Percentiles rank a stretch among this genome's conserved stretches.
phyloP scores from a whole-genome alignment of 2,797 vertebrate genomes.

The Chiloscyllium punctatum region DNA sequence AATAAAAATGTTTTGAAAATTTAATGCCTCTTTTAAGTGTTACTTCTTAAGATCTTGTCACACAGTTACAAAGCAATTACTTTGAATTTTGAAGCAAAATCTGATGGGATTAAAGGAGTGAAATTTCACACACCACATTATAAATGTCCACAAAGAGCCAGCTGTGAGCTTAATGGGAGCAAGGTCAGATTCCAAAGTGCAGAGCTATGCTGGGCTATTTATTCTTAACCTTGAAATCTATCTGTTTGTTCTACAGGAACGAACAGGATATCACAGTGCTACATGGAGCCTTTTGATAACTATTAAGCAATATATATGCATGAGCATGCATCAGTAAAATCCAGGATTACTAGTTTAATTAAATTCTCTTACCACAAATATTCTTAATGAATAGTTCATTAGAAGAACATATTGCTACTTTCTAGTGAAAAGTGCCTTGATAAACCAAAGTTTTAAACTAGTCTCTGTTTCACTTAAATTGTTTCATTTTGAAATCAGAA shows the following conservation, averaged over 20 bases:
- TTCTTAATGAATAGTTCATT: background rate
- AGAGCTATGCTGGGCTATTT: background rate
- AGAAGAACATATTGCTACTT: background rate
- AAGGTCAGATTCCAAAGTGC: background rate
- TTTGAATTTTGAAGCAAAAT: conserved; percentile 40
- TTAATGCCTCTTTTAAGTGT: background rate
- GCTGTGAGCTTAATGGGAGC: background rate
- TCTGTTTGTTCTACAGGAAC: conserved; percentile 24
- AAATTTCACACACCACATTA: conserved; percentile 46
- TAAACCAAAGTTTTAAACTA: background rate
- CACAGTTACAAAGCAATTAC: conserved; percentile 14
- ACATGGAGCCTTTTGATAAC: background rate
- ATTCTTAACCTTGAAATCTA: background rate
- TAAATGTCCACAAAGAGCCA: background rate
- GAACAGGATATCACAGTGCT: background rate
- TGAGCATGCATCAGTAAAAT: background rate
- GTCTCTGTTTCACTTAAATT: background rate
- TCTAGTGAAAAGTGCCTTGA: background rate
- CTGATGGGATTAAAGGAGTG: conserved; percentile 48
- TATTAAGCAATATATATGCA: background rate
- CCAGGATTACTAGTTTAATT: background rate
- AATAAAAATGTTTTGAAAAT: background rate
- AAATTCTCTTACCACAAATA: background rate
- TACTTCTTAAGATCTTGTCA: background rate
- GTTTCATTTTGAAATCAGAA: background rate